Conservation (phyloP, 2,797 vertebrate genomes). For the Cryptoblepharus egeriae region DNA sequence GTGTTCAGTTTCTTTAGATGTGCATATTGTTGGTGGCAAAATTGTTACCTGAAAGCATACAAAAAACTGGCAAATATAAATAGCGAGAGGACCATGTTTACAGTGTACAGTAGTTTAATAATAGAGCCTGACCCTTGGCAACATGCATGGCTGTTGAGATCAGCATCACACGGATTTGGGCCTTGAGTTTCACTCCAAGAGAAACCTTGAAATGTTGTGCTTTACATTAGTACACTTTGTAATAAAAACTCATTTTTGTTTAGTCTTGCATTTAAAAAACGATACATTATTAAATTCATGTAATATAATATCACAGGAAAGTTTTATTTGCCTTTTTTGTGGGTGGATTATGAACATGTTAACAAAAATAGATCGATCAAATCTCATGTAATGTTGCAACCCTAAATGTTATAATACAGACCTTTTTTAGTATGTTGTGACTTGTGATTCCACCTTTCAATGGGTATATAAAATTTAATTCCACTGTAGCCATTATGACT, state of each 20-base stretch:
- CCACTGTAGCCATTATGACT: not conserved
- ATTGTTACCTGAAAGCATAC: not conserved
- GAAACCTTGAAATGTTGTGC: not conserved
- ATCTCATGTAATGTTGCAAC: not conserved
- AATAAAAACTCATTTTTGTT: not conserved
- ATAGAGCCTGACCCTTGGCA: not conserved
- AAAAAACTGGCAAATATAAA: slow-evolving; percentile 9
- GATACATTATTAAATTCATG: not conserved
- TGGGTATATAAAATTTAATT: not conserved
- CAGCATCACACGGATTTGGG: not conserved
- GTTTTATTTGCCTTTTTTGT: not conserved
- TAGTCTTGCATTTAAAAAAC: not conserved
- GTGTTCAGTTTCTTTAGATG: not conserved
- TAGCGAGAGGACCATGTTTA: slow-evolving; percentile 10
- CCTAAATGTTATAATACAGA: not conserved
- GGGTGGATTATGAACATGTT: not conserved
- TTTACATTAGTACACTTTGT: slow-evolving; percentile 4
- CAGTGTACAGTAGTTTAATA: not conserved
- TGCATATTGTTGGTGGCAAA: not conserved
- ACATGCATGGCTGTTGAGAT: not conserved
- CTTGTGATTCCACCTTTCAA: not conserved
- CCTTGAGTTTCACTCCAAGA: not conserved
- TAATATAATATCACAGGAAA: not conserved
- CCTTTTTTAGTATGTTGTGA: not conserved
- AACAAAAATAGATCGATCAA: not conserved